Percentiles rank a stretch among this genome's conserved stretches.
phyloP scores from a whole-genome alignment of 2,797 vertebrate genomes.

The Paguma larvata region DNA sequence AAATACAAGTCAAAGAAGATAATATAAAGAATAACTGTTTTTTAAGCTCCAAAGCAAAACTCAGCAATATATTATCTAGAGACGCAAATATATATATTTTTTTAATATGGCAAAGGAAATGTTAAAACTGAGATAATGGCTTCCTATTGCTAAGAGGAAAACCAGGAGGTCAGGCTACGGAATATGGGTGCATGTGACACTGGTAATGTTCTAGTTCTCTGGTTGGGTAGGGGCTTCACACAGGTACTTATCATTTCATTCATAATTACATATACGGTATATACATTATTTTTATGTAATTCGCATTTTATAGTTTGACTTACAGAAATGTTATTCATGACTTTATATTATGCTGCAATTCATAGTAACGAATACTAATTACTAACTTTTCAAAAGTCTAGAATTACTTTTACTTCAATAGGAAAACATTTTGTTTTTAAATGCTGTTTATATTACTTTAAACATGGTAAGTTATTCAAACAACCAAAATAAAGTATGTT shows the following conservation, averaged over 20 bases:
- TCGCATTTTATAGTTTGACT: constrained; percentile 25
- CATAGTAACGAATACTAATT: constrained; percentile 3
- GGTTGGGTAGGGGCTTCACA: background rate
- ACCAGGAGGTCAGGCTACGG: background rate
- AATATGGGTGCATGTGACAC: background rate
- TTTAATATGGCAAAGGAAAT: constrained; percentile 21
- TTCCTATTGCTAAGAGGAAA: constrained; percentile 56
- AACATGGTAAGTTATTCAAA: constrained; percentile 52
- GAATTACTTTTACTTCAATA: constrained; percentile 65
- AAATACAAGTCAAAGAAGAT: constrained; percentile 30
- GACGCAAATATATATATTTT: background rate
- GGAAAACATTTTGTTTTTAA: constrained; percentile 58
- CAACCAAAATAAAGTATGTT: constrained; percentile 63
- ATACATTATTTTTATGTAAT: background rate
- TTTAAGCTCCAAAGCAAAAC: constrained; percentile 53
- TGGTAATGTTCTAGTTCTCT: background rate
- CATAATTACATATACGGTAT: background rate
- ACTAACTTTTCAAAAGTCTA: constrained; percentile 8
- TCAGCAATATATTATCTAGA: constrained; percentile 1
- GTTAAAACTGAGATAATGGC: constrained; percentile 27
- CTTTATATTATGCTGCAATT: background rate
- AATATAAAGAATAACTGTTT: background rate
- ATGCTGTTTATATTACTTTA: constrained; percentile 17
- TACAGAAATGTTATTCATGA: background rate
- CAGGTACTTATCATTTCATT: constrained; percentile 25